Evolutionary conservation across 1,140 invertebrate genomes (phyloP).

Genomic region (Diabrotica undecimpunctata): DNA sequence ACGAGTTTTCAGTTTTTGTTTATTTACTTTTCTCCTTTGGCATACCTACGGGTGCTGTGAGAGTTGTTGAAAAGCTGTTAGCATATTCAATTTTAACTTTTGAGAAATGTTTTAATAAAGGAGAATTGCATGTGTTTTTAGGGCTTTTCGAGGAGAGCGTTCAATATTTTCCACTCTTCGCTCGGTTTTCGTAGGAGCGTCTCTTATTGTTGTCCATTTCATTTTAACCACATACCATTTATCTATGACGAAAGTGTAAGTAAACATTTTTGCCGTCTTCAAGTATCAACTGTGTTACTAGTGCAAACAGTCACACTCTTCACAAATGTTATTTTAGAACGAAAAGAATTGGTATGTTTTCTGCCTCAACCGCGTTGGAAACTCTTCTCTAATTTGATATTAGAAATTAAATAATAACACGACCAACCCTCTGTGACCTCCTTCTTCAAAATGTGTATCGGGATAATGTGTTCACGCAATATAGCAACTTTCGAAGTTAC

Average conservation of each 20-base stretch:
- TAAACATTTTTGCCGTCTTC: constrained; percentile 37
- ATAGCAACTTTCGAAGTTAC: background rate
- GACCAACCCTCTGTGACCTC: background rate
- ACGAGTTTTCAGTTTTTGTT: too few species aligned
- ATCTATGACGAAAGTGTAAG: constrained; percentile 43
- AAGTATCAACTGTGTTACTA: constrained; percentile 34
- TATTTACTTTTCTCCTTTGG: too few species aligned
- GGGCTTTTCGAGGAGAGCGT: background rate
- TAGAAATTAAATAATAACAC: constrained; percentile 24
- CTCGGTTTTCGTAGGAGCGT: constrained; percentile 8
- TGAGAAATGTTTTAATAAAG: background rate
- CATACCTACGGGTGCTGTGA: background rate
- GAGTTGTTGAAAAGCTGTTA: background rate
- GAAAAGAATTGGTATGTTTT: constrained; percentile 20
- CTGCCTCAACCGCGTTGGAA: constrained; percentile 6
- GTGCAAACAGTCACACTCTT: constrained; percentile 34
- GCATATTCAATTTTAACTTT: constrained; percentile 3
- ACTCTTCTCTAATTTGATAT: constrained; percentile 21
- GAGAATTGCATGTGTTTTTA: constrained; percentile 1
- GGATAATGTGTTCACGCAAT: background rate
- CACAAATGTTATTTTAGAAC: constrained; percentile 21
- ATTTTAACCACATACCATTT: constrained; percentile 39
- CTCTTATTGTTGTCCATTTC: constrained; percentile 22
- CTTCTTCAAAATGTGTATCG: constrained; percentile 7
- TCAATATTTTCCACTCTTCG: background rate